Percentiles rank a stretch among this genome's conserved stretches.
phyloP scores from a whole-genome alignment of 2,113 vertebrate species.

The Potamarius usumacintae region DNA sequence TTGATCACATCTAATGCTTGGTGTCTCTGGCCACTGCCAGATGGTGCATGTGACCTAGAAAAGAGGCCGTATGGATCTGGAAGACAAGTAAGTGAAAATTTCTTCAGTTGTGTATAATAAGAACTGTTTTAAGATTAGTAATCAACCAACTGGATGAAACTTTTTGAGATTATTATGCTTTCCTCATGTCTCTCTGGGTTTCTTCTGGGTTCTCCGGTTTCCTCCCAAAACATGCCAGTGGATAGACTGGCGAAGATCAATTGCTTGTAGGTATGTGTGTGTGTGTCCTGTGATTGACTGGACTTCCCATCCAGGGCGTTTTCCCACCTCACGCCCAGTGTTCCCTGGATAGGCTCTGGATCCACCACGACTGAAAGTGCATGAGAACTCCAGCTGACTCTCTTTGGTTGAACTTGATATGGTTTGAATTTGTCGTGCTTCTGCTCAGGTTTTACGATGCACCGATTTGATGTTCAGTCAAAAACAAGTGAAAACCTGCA shows the following conservation, averaged over 20 bases:
- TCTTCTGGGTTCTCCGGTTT: not conserved
- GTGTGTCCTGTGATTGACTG: not conserved
- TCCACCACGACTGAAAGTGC: not conserved
- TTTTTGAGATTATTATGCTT: too few species aligned
- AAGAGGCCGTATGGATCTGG: too few species aligned
- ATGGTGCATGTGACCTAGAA: too few species aligned
- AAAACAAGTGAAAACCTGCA: too few species aligned
- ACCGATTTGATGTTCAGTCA: not conserved
- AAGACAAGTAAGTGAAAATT: too few species aligned
- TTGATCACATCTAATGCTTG: too few species aligned
- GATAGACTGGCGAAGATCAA: not conserved
- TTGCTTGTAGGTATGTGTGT: not conserved
- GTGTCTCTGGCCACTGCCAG: too few species aligned
- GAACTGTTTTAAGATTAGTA: too few species aligned
- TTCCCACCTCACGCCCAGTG: not conserved
- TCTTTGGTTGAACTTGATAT: not conserved
- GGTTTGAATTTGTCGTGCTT: not conserved
- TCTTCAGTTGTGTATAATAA: too few species aligned
- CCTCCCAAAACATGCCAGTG: not conserved
- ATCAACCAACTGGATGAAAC: too few species aligned
- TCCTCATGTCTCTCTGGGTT: not conserved
- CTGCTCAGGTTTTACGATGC: not conserved
- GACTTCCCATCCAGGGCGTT: not conserved
- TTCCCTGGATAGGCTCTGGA: not conserved
- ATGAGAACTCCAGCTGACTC: not conserved